These are phyloP conservation scores for Nebria ingens DNA, from an alignment of 1,140 invertebrate genomes.

Conservation along the genomic window DNA sequence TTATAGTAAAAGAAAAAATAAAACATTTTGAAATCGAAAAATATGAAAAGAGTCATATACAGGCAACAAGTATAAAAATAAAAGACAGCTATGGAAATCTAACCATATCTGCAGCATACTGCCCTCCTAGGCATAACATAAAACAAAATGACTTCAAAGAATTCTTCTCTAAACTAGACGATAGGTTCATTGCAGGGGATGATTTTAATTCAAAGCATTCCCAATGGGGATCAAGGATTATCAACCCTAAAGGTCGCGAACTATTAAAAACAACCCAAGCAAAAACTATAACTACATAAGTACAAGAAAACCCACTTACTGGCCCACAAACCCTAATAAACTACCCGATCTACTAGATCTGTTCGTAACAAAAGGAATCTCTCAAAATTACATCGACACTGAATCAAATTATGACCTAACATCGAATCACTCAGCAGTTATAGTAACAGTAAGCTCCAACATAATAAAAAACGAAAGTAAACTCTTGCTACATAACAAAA, in stretches of 20 bases:
- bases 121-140: slow-evolving; percentile 27
- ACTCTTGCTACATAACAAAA: background rate
- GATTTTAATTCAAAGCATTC: slow-evolving; percentile 29
- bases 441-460: background rate
- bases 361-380: background rate
- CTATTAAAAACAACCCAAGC: slow-evolving; percentile 19
- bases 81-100: slow-evolving; percentile 6
- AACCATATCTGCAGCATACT: slow-evolving; percentile 28
- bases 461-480: background rate
- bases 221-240: slow-evolving; percentile 1
- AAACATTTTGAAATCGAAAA: slow-evolving; percentile 15
- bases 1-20: slow-evolving; percentile 20
- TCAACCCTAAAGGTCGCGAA: slow-evolving; percentile 12
- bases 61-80: slow-evolving; percentile 17
- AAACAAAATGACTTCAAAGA: slow-evolving; percentile 22
- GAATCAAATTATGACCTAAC: background rate
- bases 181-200: slow-evolving; percentile 28
- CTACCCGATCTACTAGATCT: slow-evolving; percentile 23
- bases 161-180: slow-evolving; percentile 27
- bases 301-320: slow-evolving; percentile 32
- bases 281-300: background rate
- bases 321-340: slow-evolving; percentile 33
- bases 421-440: background rate
- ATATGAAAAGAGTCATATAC: slow-evolving; percentile 15
- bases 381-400: background rate